phyloP scores from a whole-genome alignment of 2,113 vertebrate genomes.

The Leptobrachium ailaonicum region DNA sequence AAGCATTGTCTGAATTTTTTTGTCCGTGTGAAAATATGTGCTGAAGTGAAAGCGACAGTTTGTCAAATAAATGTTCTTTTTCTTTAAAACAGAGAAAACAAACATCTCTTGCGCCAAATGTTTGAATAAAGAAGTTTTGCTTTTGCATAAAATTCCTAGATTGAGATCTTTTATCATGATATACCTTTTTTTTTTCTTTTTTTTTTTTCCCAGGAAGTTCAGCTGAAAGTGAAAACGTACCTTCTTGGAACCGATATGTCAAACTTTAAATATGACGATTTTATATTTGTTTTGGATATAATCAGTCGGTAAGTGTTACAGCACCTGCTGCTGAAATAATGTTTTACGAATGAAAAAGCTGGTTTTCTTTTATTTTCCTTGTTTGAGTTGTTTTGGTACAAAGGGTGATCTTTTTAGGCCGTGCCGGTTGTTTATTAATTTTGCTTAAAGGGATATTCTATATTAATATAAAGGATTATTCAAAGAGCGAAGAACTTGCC shows the following conservation, averaged over 20 bases:
- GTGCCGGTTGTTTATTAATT: no score
- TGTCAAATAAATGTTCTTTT: constrained; percentile 28
- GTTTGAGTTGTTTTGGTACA: not conserved
- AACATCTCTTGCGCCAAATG: not conserved
- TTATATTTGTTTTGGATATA: constrained; percentile 97
- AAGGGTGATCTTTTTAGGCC: no score
- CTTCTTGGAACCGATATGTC: constrained; percentile 97
- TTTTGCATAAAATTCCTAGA: not conserved
- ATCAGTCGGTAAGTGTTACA: constrained; percentile 85
- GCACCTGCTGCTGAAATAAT: not conserved
- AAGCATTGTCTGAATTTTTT: constrained; percentile 8
- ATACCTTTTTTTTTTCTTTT: constrained; percentile 45
- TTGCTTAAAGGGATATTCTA: no score
- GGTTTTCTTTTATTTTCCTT: not conserved
- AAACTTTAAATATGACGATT: constrained; percentile 98
- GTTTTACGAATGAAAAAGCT: not conserved
- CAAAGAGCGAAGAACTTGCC: no score
- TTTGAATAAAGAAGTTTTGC: not conserved
- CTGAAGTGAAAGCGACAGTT: constrained; percentile 10
- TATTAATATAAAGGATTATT: no score
- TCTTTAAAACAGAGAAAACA: not conserved
- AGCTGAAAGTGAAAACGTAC: constrained; percentile 96
- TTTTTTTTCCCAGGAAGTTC: constrained; percentile 96
- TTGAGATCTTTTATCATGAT: not conserved
- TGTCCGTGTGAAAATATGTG: not conserved